Evolutionary conservation across 2,113 vertebrate species (phyloP), one percentile per base, ranked within the genome.

Genomic region (Taurulus bubalis): DNA sequence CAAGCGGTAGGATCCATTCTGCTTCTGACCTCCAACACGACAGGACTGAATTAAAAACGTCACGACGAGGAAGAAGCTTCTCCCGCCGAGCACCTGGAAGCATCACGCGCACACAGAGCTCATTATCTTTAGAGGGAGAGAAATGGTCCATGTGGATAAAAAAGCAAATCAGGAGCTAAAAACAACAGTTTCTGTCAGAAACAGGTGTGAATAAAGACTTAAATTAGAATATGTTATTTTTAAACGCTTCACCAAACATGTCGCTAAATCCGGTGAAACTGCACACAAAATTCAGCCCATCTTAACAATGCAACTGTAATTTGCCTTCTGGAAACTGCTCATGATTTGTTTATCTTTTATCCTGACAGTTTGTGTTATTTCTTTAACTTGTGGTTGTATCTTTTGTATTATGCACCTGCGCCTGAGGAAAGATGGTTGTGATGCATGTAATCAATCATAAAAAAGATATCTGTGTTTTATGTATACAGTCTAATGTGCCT

Each of bases 51-150:
- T 80, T 83, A 1, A 58, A 78, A 88, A 40, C 49, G 58, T 82
- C 55, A 59, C 40, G 71, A 75, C 59, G 3, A 74, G 64, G 30
- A 71, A 75, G 58, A 70, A 51, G 69, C 75, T 32, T 28, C 55
- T 81, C 42, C 69, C 36, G 71, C 6, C 4, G 45, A 0, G 60
- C n/a, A 40, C 77, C 68, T 79, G 51, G 63, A 70, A 78, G 55
- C 60, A 75, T 71, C 51, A 55, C 62, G 60, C 60, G 64, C 73
- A 53, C 36, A 24, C 63, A 45, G 22, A 81, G 62, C 66, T 77
- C 89, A 89, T 89, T 90, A 85, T 85, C 73, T 74, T 79, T 67
- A 55, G 64, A 47, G 55, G 63, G 79, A 66, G 76, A 53, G 66
- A 67, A 76, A 38, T 3, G 15, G 36, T 63, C 58, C 20, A 14